Percentiles rank a stretch among this genome's conserved stretches.
Evolutionary conservation across 1,140 invertebrate species (phyloP).

Genomic region (Eciton burchellii): DNA sequence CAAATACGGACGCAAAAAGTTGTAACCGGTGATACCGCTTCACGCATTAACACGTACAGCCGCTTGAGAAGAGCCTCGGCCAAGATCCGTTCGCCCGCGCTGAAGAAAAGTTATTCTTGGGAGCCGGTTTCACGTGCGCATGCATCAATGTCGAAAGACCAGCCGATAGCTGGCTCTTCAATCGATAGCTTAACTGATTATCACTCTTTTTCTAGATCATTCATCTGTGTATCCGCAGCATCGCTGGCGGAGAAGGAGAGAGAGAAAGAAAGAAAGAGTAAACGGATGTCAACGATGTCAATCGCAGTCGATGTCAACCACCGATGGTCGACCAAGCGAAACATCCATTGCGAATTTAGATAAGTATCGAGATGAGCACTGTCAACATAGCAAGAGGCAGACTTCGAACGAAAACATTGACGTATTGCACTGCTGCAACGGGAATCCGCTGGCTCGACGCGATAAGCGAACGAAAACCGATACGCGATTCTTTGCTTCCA

Average conservation of each 20-base stretch:
- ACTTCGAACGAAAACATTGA: slow-evolving; percentile 30
- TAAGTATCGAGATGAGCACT: slow-evolving; percentile 44
- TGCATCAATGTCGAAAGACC: background rate
- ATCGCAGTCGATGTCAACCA: slow-evolving; percentile 33
- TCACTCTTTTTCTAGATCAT: background rate
- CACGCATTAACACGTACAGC: background rate
- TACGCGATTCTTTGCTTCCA: slow-evolving; percentile 13
- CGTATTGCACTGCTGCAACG: background rate
- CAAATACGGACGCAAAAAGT: too few relatives aligned
- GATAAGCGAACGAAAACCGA: too few relatives aligned
- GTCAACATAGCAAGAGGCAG: slow-evolving; percentile 38
- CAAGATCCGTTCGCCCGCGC: background rate
- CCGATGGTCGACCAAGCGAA: slow-evolving; percentile 24
- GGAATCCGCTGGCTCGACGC: slow-evolving; percentile 9
- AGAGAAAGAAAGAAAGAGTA: background rate
- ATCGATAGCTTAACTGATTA: slow-evolving; percentile 4
- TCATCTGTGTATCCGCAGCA: background rate
- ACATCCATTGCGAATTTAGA: slow-evolving; percentile 41
- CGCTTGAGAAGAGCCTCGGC: background rate
- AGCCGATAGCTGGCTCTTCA: background rate
- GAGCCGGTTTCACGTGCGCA: background rate
- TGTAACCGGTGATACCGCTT: background rate
- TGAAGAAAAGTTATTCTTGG: background rate
- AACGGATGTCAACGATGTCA: slow-evolving; percentile 28
- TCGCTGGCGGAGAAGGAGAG: background rate